A percentile compares a stretch with the other conserved stretches of the same genome.
Conservation (phyloP, 2,888 invertebrate species). For the Pandemis cinnamomeana region DNA sequence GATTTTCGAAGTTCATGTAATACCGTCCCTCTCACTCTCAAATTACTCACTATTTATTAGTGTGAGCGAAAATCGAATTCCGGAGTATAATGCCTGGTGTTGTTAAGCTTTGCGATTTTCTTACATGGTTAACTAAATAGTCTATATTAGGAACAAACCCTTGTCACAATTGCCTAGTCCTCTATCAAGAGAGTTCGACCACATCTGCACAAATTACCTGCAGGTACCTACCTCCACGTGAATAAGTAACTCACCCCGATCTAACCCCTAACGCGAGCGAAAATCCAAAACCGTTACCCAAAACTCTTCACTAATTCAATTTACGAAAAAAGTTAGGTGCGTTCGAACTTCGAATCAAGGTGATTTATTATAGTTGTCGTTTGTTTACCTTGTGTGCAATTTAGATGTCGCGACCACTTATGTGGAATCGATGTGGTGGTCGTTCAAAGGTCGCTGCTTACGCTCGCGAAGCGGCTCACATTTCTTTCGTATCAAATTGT, state of each 20-base stretch:
- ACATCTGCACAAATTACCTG: slow-evolving; percentile 16
- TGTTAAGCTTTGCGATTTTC: background rate
- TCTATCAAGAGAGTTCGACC: slow-evolving; percentile 5
- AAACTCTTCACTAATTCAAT: slow-evolving; percentile 32
- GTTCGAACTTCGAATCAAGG: slow-evolving; percentile 10
- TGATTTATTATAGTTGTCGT: slow-evolving; percentile 29
- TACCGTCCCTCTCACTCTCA: no score
- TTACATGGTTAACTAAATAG: background rate
- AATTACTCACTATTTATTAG: no score
- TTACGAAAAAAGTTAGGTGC: slow-evolving; percentile 28
- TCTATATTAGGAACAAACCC: background rate
- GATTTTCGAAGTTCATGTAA: no score
- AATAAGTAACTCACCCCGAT: background rate
- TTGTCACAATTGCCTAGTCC: background rate
- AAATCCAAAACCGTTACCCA: slow-evolving; percentile 21
- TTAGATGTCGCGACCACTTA: slow-evolving; percentile 34
- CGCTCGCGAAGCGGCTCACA: slow-evolving; percentile 27
- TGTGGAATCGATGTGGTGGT: slow-evolving; percentile 33
- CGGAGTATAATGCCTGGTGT: no score
- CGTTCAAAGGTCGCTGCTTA: slow-evolving; percentile 37
- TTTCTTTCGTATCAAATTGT: slow-evolving; percentile 38
- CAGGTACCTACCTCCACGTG: background rate
- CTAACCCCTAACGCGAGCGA: slow-evolving; percentile 16
- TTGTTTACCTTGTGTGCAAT: slow-evolving; percentile 30
- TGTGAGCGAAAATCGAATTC: no score